Conservation (phyloP, 2,888 invertebrate species). For the Drosophila siamana region DNA sequence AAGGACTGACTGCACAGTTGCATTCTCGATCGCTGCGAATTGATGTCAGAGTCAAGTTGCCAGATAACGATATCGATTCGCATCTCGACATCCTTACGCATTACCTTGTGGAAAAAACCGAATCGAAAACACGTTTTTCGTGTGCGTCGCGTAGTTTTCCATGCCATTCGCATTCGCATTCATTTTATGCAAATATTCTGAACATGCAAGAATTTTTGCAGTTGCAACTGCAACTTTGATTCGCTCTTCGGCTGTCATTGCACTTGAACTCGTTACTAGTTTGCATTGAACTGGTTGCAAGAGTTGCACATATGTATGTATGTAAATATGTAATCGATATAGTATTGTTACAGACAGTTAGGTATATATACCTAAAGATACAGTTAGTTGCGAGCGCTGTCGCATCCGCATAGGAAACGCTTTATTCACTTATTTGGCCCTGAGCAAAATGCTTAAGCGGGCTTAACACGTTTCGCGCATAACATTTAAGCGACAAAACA, state of each 20-base stretch:
- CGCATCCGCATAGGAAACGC: conserved; percentile 57
- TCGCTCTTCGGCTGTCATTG: conserved; percentile 59
- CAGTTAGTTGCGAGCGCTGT: conserved; percentile 2
- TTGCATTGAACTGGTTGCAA: conserved; percentile 24
- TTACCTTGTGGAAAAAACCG: conserved; percentile 52
- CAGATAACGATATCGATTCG: conserved; percentile 47
- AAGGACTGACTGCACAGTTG: conserved; percentile 51
- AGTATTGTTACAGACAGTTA: background rate
- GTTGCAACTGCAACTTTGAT: conserved; percentile 5
- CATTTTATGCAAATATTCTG: conserved; percentile 39
- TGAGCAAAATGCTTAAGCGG: conserved; percentile 22
- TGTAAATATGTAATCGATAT: conserved; percentile 2
- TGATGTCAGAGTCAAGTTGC: conserved; percentile 64
- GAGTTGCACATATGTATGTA: background rate
- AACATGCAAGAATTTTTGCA: conserved; percentile 56
- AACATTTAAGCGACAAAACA: conserved; percentile 34
- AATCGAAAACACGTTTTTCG: conserved; percentile 16
- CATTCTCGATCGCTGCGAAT: conserved; percentile 45
- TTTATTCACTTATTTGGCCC: conserved; percentile 28
- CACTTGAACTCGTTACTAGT: conserved; percentile 52
- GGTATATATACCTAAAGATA: background rate
- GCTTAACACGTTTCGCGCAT: conserved; percentile 60
- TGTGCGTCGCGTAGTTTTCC: conserved; percentile 60
- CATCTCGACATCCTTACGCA: conserved; percentile 12
- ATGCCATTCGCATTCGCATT: conserved; percentile 52